These are phyloP conservation scores for Mellilla xanthometata DNA, from an alignment of 2,888 invertebrate genomes.

Conservation along the genomic window DNA sequence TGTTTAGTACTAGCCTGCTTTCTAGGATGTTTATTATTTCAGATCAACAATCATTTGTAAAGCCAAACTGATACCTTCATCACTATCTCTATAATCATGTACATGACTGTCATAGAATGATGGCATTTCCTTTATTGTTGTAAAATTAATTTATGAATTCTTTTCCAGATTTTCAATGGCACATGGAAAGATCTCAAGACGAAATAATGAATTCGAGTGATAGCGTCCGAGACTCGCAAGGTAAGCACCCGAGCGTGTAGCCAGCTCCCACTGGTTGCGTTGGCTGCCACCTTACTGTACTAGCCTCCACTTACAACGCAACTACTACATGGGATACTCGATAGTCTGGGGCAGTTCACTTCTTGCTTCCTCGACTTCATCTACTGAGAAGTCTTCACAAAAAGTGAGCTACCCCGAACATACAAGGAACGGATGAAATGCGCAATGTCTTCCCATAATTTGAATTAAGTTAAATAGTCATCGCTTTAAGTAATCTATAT, in stretches of 20 bases:
- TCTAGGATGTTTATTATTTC: too few species aligned
- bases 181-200: constrained; percentile 92
- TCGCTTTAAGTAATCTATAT: constrained; percentile 78
- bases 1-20: too few species aligned
- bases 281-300: constrained; percentile 34
- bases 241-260: too few species aligned
- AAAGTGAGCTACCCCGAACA: constrained; percentile 69
- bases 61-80: too few species aligned
- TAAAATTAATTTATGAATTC: constrained; percentile 6
- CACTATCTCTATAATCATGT: too few species aligned
- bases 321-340: constrained; percentile 57
- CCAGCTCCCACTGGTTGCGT: constrained; percentile 67
- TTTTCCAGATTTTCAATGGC: constrained; percentile 92
- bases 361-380: constrained; percentile 25
- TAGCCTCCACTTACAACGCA: constrained; percentile 26
- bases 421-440: constrained; percentile 83
- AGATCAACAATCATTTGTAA: too few species aligned
- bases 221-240: constrained; percentile 95
- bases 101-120: too few species aligned
- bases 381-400: not conserved
- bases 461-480: constrained; percentile 71
- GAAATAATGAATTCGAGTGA: constrained; percentile 94
- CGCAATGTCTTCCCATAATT: constrained; percentile 83
- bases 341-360: constrained; percentile 68
- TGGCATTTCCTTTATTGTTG: too few species aligned